A percentile compares a stretch with the other conserved stretches of the same genome.
Evolutionary conservation across 2,888 invertebrate genomes (phyloP).

Genomic region (Smittia sp.): DNA sequence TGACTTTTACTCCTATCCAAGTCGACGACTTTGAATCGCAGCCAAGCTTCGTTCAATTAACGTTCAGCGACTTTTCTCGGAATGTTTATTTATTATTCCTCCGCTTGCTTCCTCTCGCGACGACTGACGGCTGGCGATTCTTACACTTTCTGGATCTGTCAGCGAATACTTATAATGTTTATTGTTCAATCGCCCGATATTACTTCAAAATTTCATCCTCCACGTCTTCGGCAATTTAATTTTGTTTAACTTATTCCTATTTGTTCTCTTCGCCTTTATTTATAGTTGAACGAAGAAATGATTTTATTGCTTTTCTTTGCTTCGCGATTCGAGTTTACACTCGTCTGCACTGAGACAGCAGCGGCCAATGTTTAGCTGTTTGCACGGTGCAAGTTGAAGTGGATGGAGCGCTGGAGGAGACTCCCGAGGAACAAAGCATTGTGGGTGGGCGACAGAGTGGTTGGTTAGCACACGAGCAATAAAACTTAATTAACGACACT

Average conservation of each 20-base stretch:
- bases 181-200: too few species aligned
- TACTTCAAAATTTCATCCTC: too few species aligned
- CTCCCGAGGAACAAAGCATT: background rate
- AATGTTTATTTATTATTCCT: background rate
- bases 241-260: background rate
- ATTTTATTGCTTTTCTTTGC: conserved; percentile 9
- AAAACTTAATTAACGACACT: conserved; percentile 25
- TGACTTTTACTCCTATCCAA: background rate
- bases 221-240: background rate
- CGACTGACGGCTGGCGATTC: background rate
- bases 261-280: background rate
- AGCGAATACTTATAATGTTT: background rate
- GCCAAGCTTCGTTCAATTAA: background rate
- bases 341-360: too few species aligned
- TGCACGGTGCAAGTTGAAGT: too few species aligned
- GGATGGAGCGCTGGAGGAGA: background rate
- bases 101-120: background rate
- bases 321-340: too few species aligned
- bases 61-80: background rate
- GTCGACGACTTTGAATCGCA: background rate
- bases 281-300: background rate
- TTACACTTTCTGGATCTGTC: background rate
- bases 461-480: background rate
- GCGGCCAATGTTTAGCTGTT: too few species aligned
- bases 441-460: background rate